phyloP scores from a whole-genome alignment of 2,797 vertebrate species.

The Gastrophryne carolinensis region DNA sequence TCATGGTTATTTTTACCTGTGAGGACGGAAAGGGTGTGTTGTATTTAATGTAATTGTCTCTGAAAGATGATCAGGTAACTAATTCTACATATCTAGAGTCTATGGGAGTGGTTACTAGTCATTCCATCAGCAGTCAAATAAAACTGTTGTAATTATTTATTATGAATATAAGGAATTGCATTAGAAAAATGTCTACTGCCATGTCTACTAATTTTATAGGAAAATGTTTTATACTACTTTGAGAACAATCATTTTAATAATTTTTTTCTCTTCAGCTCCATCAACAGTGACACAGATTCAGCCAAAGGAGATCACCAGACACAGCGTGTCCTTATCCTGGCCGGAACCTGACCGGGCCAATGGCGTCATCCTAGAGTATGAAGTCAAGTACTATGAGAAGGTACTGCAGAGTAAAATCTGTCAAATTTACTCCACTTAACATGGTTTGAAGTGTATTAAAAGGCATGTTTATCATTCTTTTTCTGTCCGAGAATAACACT shows the following conservation, averaged over 20 bases:
- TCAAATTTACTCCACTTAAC: not conserved
- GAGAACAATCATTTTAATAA: not conserved
- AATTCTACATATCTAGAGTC: too few relatives aligned
- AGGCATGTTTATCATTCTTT: not conserved
- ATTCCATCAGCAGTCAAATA: too few relatives aligned
- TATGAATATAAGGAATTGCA: too few relatives aligned
- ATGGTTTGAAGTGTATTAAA: not conserved
- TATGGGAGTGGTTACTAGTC: too few relatives aligned
- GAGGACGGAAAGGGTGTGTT: not conserved
- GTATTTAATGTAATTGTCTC: too few relatives aligned
- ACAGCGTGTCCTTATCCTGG: constrained; percentile 92
- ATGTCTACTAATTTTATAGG: too few relatives aligned
- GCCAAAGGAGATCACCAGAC: constrained; percentile 92
- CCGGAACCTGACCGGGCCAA: constrained; percentile 92
- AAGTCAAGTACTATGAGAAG: constrained; percentile 98
- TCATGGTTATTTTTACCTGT: not conserved
- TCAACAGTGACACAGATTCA: constrained; percentile 91
- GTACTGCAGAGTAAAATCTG: constrained; percentile 61
- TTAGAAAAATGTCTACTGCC: too few relatives aligned
- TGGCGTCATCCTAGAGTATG: constrained; percentile 94
- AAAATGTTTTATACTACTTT: too few relatives aligned
- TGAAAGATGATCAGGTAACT: too few relatives aligned
- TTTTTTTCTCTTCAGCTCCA: constrained; percentile 75
- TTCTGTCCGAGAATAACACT: not conserved
- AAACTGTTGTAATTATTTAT: too few relatives aligned